Percentiles rank a stretch among this genome's conserved stretches.
These are phyloP conservation scores for Dugesia japonica DNA, from an alignment of 2,888 invertebrate genomes.

Conservation along the genomic window DNA sequence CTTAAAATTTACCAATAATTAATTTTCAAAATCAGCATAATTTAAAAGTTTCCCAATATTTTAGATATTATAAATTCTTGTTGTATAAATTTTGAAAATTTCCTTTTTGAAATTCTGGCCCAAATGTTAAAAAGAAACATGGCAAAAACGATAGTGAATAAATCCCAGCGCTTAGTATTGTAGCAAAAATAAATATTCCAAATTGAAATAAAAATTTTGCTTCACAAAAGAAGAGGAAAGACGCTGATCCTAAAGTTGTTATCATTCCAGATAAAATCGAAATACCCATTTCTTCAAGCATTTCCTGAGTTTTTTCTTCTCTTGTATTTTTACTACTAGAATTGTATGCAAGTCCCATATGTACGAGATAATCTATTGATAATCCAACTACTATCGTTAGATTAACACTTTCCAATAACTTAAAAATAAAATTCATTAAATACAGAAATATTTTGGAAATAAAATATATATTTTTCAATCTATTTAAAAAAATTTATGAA, in stretches of 20 bases:
- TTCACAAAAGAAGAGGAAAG: not conserved
- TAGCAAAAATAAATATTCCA: not conserved
- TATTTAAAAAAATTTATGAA: too few species aligned
- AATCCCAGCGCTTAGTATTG: not conserved
- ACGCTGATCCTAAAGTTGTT: not conserved
- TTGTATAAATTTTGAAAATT: too few species aligned
- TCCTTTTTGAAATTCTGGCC: too few species aligned
- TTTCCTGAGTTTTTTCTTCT: not conserved
- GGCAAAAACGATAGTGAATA: not conserved
- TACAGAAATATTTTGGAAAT: too few species aligned
- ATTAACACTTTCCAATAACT: not conserved
- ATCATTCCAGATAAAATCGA: not conserved
- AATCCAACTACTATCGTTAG: not conserved
- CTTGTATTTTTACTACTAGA: not conserved
- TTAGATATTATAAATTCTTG: too few species aligned
- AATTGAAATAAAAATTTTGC: constrained; percentile 5
- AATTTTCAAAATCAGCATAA: too few species aligned
- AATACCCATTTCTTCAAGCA: not conserved
- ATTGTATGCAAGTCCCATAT: not conserved
- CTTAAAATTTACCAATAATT: too few species aligned
- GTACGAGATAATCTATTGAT: not conserved
- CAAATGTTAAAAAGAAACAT: not conserved
- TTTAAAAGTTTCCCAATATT: too few species aligned
- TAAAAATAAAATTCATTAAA: not conserved
- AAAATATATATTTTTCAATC: too few species aligned